These are phyloP conservation scores for Apotomis capreana DNA, from an alignment of 2,888 invertebrate genomes.

Conservation along the genomic window DNA sequence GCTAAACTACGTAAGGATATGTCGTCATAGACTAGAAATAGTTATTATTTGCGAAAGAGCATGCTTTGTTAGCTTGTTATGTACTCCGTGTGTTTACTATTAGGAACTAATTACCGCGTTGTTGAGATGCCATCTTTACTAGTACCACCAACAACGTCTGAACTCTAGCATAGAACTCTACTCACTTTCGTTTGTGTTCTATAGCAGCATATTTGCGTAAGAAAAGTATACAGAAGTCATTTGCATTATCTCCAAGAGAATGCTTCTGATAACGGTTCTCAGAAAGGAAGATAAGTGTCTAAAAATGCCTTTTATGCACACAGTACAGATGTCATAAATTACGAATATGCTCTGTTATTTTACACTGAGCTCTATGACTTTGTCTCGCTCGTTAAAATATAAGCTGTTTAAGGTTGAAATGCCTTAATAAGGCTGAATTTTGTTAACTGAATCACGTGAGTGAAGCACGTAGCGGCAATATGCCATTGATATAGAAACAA, in stretches of 20 bases:
- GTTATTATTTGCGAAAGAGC: conserved; percentile 51
- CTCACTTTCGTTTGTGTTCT: conserved; percentile 15
- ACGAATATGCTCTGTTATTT: too few species aligned
- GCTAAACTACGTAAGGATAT: conserved; percentile 34
- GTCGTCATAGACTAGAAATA: conserved; percentile 40
- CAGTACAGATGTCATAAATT: conserved; percentile 6
- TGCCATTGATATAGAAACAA: conserved; percentile 2
- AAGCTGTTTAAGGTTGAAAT: too few species aligned
- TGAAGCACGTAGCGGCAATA: not conserved
- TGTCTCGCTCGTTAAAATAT: too few species aligned
- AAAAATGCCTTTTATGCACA: conserved; percentile 13
- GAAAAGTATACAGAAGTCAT: conserved; percentile 33
- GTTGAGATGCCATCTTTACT: conserved; percentile 19
- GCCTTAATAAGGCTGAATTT: not conserved
- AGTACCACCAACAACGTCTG: conserved; percentile 4
- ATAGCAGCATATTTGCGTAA: conserved; percentile 33
- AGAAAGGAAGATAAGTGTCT: conserved; percentile 18
- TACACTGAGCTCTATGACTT: too few species aligned
- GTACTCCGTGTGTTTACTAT: conserved; percentile 40
- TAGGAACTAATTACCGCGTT: conserved; percentile 11
- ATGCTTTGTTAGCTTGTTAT: conserved; percentile 49
- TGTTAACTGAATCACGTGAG: not conserved
- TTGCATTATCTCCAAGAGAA: conserved; percentile 29
- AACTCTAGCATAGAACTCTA: conserved; percentile 15
- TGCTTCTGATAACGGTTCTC: conserved; percentile 23